These are phyloP conservation scores for Drosophila ustulata DNA, from an alignment of 2,888 invertebrate species.

Conservation along the genomic window DNA sequence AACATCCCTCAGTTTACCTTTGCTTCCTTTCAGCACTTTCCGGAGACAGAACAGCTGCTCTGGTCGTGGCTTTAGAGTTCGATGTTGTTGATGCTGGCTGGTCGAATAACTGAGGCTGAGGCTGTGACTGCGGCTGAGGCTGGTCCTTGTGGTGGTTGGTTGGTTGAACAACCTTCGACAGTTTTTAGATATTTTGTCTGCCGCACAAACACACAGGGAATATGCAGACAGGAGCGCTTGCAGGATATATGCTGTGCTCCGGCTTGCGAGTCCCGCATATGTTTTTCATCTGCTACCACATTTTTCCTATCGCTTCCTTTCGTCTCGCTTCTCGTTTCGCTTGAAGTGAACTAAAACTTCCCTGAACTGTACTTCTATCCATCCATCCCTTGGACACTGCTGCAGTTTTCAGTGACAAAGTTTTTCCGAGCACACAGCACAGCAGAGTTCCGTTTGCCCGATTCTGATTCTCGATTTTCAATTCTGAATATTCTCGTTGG, in stretches of 20 bases:
- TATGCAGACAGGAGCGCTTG: slow-evolving; percentile 52
- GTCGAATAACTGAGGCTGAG: slow-evolving; percentile 22
- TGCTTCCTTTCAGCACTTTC: slow-evolving; percentile 9
- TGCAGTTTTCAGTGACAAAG: slow-evolving; percentile 53
- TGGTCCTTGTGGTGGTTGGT: slow-evolving; percentile 49
- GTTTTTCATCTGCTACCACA: slow-evolving; percentile 60
- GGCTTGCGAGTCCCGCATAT: slow-evolving; percentile 67
- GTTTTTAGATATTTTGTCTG: slow-evolving; percentile 76
- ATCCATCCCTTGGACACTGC: slow-evolving; percentile 45
- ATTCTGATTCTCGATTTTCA: slow-evolving; percentile 23
- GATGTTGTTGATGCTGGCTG: slow-evolving; percentile 26
- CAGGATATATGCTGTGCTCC: slow-evolving; percentile 54
- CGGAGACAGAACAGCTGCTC: slow-evolving; percentile 69
- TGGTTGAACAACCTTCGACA: slow-evolving; percentile 77
- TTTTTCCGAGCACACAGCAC: slow-evolving; percentile 47
- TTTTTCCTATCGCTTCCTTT: slow-evolving; percentile 34
- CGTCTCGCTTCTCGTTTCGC: slow-evolving; percentile 31
- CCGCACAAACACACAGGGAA: slow-evolving; percentile 27
- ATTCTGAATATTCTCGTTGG: slow-evolving; percentile 22
- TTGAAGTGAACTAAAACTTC: slow-evolving; percentile 48
- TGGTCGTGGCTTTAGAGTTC: slow-evolving; percentile 34
- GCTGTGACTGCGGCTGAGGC: slow-evolving; percentile 1
- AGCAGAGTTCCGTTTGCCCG: slow-evolving; percentile 7
- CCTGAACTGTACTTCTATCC: slow-evolving; percentile 51
- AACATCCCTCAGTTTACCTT: not conserved